Evolutionary conservation across 2,113 vertebrate species (phyloP), one percentile per base, ranked within the genome.

Genomic region (Poeciliopsis retropinna): DNA sequence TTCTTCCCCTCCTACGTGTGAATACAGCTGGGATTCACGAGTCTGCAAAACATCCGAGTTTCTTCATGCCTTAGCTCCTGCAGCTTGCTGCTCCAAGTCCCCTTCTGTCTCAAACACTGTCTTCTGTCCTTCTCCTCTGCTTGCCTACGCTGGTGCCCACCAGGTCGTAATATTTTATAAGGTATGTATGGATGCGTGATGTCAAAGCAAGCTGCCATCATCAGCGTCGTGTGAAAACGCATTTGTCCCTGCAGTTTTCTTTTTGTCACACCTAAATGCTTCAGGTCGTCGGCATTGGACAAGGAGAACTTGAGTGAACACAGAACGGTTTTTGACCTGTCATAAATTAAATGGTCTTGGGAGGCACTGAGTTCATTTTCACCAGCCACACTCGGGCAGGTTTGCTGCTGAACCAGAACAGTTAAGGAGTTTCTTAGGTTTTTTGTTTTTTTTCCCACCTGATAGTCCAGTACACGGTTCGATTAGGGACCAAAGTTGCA

Each of bases 131-230:
- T 82, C 87, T 82, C 92, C 89, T 88, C 88, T 92, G 89, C 89
- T 89, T 91, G 83, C 91, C 84, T 84, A 13, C 64, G 82, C 89
- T 90, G 92, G 88, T 80, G 75, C 75, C 88, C 78, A 47, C 84
- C 90, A 94, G 93, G 93, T 95, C 72, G 91, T 95, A 81, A 94
- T 94, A 93, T 95, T 95, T 93, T 94, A 91, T 87, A 95, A 94
- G 93, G 93, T 94, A 95, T 92, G 93, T 93, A 94, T 93, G 70
- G 82, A 74, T 83, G 71, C 72, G 70, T 77, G 83, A 66, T 76
- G 28, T 75, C 12, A 68, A 66, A 81, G 69, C 47, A 12, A 77
- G 77, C 60, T 63, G 60, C 60, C 63, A 17, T 37, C 80, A 31
- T 76, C 81, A 62, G 72, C 73, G 34, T 86, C 70, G 64, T 57